A percentile compares a stretch with the other conserved stretches of the same genome.
Evolutionary conservation across 2,797 vertebrate species (phyloP).

Genomic region (Coccyzus lansbergi): DNA sequence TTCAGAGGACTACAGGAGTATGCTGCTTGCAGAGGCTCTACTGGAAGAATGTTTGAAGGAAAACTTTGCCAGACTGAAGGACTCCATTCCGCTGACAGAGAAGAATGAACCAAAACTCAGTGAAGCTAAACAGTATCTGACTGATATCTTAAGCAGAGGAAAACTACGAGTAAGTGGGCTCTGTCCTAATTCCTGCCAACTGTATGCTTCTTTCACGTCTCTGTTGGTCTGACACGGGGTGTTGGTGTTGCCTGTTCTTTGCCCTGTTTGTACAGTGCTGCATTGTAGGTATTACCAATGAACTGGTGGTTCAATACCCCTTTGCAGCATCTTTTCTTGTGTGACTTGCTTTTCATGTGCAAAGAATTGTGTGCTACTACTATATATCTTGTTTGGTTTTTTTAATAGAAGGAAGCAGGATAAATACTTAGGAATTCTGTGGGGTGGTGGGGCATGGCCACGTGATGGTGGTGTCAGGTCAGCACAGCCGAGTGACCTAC

Average conservation of each 20-base stretch:
- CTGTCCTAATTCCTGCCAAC: not conserved
- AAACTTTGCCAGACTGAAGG: slow-evolving; percentile 84
- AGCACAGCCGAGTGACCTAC: not conserved
- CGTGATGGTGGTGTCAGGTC: not conserved
- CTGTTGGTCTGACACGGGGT: not conserved
- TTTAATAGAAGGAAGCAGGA: not conserved
- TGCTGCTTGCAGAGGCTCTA: slow-evolving; percentile 88
- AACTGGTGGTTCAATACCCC: not conserved
- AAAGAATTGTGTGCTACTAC: not conserved
- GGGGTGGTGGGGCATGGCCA: not conserved
- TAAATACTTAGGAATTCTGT: not conserved
- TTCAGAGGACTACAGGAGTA: slow-evolving; percentile 89
- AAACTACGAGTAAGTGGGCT: slow-evolving; percentile 85
- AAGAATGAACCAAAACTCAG: slow-evolving; percentile 83
- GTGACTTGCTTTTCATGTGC: not conserved
- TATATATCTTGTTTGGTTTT: not conserved
- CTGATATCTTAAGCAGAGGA: slow-evolving; percentile 87
- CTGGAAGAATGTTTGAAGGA: slow-evolving; percentile 91
- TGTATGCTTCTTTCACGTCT: not conserved
- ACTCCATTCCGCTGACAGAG: slow-evolving; percentile 85
- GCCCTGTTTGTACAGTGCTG: not conserved
- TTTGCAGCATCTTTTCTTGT: not conserved
- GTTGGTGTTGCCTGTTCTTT: not conserved
- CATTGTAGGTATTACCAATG: not conserved
- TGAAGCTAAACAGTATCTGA: slow-evolving; percentile 87